Evolutionary conservation across 2,797 vertebrate genomes (phyloP), one percentile per base, ranked within the genome.

Genomic region (Bovichtus diacanthus): DNA sequence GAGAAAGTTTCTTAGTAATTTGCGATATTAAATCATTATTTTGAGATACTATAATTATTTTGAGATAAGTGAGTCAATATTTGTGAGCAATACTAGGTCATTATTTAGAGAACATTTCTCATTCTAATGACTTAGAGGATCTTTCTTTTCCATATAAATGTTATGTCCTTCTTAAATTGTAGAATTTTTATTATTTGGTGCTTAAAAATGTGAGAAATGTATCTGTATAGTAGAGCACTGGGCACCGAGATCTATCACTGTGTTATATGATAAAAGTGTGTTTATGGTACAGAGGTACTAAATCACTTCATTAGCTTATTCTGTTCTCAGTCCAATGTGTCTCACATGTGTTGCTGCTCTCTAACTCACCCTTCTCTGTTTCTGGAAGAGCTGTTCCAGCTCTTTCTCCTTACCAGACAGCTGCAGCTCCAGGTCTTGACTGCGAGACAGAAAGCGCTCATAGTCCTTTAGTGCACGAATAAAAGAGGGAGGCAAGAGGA

Each of bases 321-420:
- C n/a, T 50, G 27, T 60, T 68, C 61, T 71, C 66, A 18, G 10
- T 68, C 13, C 41, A 23, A 43, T 15, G 46, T 15, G 16, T 72
- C 41, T 50, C 5, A 2, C 16, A 2, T 39, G 25, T 53, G 21
- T 55, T 34, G 19, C 62, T 77, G 44, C 51, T 72, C 9, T 43
- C 31, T 61, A 18, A 21, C 94, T 89, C 58, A 99, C 97, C 94
- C 80, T 85, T 86, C 88, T 96, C 94, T 99, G 97, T 70, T 97
- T 98, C 72, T 96, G 94, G 58, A 74, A 76, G 16, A 98, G 87
- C 15, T 95, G 92, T 4, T 98, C 96, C 81, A 98, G 87, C 60
- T 99, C 97, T 76, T 89, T 94, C 71, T 98, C 97, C 92, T 99
- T 99, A 34, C 83, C 84, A 19, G 83, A 87, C 55, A 99, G 95